Evolutionary conservation across 2,888 invertebrate genomes (phyloP), one percentile per base, ranked within the genome.

Genomic region (Drosophila sordidapex): DNA sequence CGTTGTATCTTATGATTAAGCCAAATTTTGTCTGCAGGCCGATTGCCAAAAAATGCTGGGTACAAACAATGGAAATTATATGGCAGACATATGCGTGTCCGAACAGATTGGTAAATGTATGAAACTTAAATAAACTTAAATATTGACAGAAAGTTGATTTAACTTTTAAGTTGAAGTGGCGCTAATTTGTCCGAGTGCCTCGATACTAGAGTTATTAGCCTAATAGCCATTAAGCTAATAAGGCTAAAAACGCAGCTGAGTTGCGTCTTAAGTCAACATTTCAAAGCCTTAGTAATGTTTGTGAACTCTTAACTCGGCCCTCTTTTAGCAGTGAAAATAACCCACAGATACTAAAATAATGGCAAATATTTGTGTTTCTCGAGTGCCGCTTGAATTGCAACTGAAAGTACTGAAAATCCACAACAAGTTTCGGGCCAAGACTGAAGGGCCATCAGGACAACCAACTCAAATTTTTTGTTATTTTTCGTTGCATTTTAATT

Each of bases 1-100:
- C 71, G 25, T 57, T 73, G 74, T 67, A 77, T 69, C 78, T 78
- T 81, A 78, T 81, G 83, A 82, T 82, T 83, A 82, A 78, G 77
- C 83, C 70, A 25, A 72, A 81, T 83, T 83, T 81, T 69, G 74
- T 63, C 70, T 69, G 67, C 66, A 38, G 61, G 76, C 48, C 67
- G 52, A 67, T 75, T 74, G 79, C 77, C 77, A 64, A 77, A 77
- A 77, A 76, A 46, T 43, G 31, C 61, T 33, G 21, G 27, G n/a
- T 59, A 36, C 21, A 59, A 13, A 51, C 13, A 51, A 54, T 40
- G 56, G 53, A 79, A 82, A 82, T 82, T 83, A 82, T 82, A 82
- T 71, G 56, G 57, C 74, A 52, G 49, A 54, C 67, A 79, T 79
- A 78, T 78, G 78, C 79, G 64, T 67, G 79, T 74, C 75, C 70